Evolutionary conservation across 1,140 invertebrate species (phyloP).

Genomic region (Macrocentrus cingulum): DNA sequence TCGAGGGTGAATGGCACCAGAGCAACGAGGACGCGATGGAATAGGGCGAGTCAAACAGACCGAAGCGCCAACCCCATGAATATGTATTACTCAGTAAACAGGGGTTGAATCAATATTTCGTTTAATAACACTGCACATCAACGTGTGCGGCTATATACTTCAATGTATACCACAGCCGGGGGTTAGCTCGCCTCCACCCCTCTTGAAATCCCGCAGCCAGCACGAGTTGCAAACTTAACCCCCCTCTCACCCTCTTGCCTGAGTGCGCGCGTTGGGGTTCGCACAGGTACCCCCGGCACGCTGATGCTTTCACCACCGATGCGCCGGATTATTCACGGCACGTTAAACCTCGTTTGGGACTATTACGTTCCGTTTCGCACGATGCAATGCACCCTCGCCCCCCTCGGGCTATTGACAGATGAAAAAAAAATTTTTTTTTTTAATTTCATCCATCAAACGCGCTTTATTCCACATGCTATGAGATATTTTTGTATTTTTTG

Average conservation of each 20-base stretch:
- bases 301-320: conserved; percentile 30
- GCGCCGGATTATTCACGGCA: conserved; percentile 45
- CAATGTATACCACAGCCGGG: not conserved
- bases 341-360: conserved; percentile 48
- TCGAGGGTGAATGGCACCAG: too few relatives aligned
- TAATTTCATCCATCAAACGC: too few relatives aligned
- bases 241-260: not conserved
- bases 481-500: too few relatives aligned
- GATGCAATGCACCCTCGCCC: conserved; percentile 6
- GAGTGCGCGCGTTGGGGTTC: not conserved
- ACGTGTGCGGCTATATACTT: not conserved
- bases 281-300: conserved; percentile 15
- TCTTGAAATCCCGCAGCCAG: conserved; percentile 4
- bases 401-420: too few relatives aligned
- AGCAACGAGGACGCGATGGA: too few relatives aligned
- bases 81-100: conserved; percentile 60
- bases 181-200: conserved; percentile 6
- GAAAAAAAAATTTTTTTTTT: too few relatives aligned
- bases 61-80: conserved; percentile 52
- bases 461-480: too few relatives aligned
- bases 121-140: conserved; percentile 54
- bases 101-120: conserved; percentile 60
- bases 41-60: conserved; percentile 37
- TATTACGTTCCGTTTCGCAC: conserved; percentile 41
- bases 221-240: too few relatives aligned